phyloP scores from a whole-genome alignment of 2,888 invertebrate genomes.

The Nymphalis urticae region DNA sequence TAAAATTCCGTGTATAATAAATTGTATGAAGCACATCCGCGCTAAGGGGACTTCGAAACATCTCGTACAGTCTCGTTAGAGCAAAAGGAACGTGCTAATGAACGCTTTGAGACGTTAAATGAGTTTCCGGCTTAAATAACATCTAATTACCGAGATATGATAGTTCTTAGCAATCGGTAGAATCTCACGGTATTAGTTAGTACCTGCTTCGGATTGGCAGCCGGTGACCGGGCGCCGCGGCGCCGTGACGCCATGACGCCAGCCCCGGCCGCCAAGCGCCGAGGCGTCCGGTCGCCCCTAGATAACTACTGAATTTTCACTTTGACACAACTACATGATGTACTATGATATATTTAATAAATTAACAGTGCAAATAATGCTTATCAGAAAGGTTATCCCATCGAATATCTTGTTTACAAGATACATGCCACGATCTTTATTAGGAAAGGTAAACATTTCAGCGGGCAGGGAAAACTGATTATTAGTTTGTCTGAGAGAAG shows the following conservation, averaged over 20 bases:
- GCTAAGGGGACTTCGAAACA: too few species aligned
- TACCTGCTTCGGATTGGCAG: constrained; percentile 29
- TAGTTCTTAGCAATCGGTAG: background rate
- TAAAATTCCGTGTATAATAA: too few species aligned
- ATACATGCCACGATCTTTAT: background rate
- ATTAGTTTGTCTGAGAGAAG: too few species aligned
- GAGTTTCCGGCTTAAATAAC: too few species aligned
- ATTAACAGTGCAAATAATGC: background rate
- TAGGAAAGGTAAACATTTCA: too few species aligned
- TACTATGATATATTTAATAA: constrained; percentile 7
- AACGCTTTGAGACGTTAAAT: too few species aligned
- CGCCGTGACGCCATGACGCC: constrained; percentile 36
- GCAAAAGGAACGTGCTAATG: too few species aligned
- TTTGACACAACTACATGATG: constrained; percentile 21
- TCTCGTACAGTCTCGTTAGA: too few species aligned
- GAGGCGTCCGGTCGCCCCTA: constrained; percentile 29
- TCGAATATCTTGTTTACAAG: background rate
- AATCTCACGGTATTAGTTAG: constrained; percentile 4
- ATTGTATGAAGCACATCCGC: too few species aligned
- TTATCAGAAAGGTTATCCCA: background rate
- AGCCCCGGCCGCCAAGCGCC: constrained; percentile 25
- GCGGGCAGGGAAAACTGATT: too few species aligned
- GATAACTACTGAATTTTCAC: constrained; percentile 30
- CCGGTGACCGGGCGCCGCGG: constrained; percentile 40
- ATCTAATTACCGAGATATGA: background rate